Conservation (phyloP, 2,888 invertebrate genomes). For the Nipponacmea schrenckii region DNA sequence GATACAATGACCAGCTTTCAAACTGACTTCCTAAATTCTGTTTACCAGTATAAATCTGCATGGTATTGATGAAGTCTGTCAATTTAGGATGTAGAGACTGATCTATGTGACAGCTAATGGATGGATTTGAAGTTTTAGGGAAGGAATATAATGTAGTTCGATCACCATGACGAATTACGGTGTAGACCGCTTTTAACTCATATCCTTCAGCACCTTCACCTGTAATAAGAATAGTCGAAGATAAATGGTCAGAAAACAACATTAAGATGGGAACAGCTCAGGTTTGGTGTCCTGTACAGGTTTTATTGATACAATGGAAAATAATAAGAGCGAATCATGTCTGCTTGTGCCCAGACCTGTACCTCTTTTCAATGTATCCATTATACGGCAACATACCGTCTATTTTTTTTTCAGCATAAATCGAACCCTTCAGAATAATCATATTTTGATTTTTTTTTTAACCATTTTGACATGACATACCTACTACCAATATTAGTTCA, state of each 20-base stretch:
- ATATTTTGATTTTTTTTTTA: too few species aligned
- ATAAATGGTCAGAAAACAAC: background rate
- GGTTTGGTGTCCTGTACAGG: too few species aligned
- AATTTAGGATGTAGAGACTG: conserved; percentile 23
- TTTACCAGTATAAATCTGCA: conserved; percentile 27
- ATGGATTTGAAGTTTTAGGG: conserved; percentile 75
- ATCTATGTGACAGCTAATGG: conserved; percentile 78
- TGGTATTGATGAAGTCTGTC: conserved; percentile 25
- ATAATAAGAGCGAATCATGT: too few species aligned
- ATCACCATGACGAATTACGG: conserved; percentile 86
- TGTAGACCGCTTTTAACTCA: conserved; percentile 49
- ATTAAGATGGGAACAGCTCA: too few species aligned
- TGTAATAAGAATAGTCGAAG: conserved; percentile 24
- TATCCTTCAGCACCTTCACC: conserved; percentile 37
- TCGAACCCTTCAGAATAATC: too few species aligned
- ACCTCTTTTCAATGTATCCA: too few species aligned
- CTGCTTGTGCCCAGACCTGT: too few species aligned
- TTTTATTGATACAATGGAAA: too few species aligned
- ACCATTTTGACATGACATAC: too few species aligned
- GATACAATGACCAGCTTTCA: conserved; percentile 51
- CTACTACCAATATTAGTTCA: too few species aligned
- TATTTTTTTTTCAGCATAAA: too few species aligned
- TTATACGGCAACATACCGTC: too few species aligned
- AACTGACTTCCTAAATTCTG: conserved; percentile 70
- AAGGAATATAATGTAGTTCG: conserved; percentile 87